Evolutionary conservation across 2,113 vertebrate species (phyloP), one percentile per base, ranked within the genome.

Genomic region (Sinocyclocheilus rhinocerous): DNA sequence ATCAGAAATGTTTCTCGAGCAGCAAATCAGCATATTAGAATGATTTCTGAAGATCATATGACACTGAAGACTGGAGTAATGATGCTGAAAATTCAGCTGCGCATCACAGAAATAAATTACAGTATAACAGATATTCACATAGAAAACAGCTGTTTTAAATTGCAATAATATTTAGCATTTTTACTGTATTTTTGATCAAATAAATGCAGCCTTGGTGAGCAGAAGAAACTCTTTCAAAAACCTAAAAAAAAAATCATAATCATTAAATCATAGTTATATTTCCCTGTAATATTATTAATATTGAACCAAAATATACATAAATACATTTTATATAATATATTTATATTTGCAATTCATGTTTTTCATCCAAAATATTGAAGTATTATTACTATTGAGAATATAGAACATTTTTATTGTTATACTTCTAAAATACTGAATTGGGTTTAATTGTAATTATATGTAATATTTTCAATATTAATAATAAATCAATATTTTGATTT

Each of bases 1-100:
- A 55, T 55, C 50, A 18, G 50, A 18, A 55, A 55, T 55, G 16
- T 55, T 55, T 55, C 15, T 18, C 2, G 18, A 57, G 59, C 59
- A 63, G n/a, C 1, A 63, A 0, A 70, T 36, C 33, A 1, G 11
- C 11, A n/a, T 45, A n/a, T 45, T 0, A 6, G 1, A 13, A 0
- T 45, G 70, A n/a, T 73, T 73, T n/a, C 0, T 73, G 70, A 45
- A 45, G 70, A 45, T 42, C 36, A 22, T 12, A 36, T 73, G 70
- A 42, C 67, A 18, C 18, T 73, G 70, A 73, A 42, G 67, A 73
- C 70, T 42, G 70, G 20, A 42, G 69, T 6, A 39, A 72, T 72
- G 69, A 42, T 73, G 70, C 10, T 73, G 67, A 20, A 73, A 45
- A 73, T 33, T 0, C 65, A 69, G 65, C 26, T 33, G 15, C 1